A percentile compares a stretch with the other conserved stretches of the same genome.
Conservation (phyloP, 1,140 invertebrate genomes). For the Branchinecta lindahli region DNA sequence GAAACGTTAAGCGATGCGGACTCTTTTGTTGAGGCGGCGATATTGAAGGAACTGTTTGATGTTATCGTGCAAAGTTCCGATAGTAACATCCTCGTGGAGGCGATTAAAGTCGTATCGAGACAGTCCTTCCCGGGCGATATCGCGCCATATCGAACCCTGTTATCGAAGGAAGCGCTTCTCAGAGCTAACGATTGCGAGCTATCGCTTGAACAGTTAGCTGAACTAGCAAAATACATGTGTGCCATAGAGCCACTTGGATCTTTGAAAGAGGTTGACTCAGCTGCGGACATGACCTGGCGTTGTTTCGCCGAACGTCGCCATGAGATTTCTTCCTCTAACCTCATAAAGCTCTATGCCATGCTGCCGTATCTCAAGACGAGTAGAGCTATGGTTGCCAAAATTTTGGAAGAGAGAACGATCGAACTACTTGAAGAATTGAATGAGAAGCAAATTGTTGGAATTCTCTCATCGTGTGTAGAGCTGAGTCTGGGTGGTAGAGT, state of each 20-base stretch:
- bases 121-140: conserved; percentile 33
- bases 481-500: not conserved
- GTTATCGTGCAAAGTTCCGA: conserved; percentile 32
- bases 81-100: conserved; percentile 33
- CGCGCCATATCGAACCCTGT: conserved; percentile 36
- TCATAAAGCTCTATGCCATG: conserved; percentile 40
- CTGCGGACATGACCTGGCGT: conserved; percentile 49
- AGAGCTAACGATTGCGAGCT: conserved; percentile 43
- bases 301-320: conserved; percentile 42
- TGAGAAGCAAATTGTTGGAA: conserved; percentile 38
- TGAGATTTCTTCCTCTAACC: conserved; percentile 41
- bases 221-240: conserved; percentile 32
- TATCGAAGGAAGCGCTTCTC: conserved; percentile 44
- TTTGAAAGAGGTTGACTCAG: conserved; percentile 14
- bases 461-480: conserved; percentile 33
- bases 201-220: conserved; percentile 42
- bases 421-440: conserved; percentile 41
- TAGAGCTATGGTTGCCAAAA: conserved; percentile 40
- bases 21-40: conserved; percentile 31
- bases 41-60: conserved; percentile 34
- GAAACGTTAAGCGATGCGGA: conserved; percentile 24
- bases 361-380: conserved; percentile 42
- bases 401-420: conserved; percentile 44
- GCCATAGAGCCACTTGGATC: not conserved
- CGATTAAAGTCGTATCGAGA: conserved; percentile 30